phyloP scores from a whole-genome alignment of 2,888 invertebrate genomes.

The Drosophila borborema region DNA sequence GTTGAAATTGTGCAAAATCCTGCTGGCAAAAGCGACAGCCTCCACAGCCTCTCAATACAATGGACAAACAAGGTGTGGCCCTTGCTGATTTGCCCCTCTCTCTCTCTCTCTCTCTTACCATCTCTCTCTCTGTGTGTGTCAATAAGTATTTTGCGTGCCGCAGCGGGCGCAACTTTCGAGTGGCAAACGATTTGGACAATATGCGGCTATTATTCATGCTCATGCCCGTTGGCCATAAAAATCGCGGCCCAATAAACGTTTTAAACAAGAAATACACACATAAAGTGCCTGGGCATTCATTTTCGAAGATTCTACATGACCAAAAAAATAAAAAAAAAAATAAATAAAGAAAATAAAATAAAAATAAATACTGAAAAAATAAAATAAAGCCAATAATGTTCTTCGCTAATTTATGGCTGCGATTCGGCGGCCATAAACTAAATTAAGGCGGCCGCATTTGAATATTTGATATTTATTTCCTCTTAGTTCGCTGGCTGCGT shows the following conservation, averaged over 20 bases:
- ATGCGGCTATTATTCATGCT: conserved; percentile 67
- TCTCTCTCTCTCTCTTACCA: neutral
- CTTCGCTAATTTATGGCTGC: conserved; percentile 61
- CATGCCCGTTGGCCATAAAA: conserved; percentile 59
- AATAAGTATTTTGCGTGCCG: conserved; percentile 58
- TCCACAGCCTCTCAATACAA: neutral
- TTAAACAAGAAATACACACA: conserved; percentile 37
- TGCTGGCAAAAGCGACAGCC: conserved; percentile 32
- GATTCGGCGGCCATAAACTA: conserved; percentile 61
- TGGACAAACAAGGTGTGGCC: conserved; percentile 59
- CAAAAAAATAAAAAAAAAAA: conserved; percentile 25
- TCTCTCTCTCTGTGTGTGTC: conserved; percentile 7
- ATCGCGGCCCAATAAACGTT: conserved; percentile 54
- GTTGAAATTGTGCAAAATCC: conserved; percentile 16
- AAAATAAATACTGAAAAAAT: neutral
- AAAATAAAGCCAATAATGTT: conserved; percentile 60
- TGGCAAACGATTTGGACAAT: conserved; percentile 68
- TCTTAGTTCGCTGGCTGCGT: conserved; percentile 63
- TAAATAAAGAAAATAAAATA: neutral
- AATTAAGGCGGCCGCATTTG: conserved; percentile 62
- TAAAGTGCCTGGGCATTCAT: conserved; percentile 63
- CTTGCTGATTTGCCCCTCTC: no score
- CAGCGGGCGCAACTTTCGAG: conserved; percentile 32
- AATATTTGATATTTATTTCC: conserved; percentile 61
- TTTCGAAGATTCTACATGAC: conserved; percentile 63